These are phyloP conservation scores for Enteromius viviparus DNA, from an alignment of 2,797 vertebrate species.

Conservation along the genomic window DNA sequence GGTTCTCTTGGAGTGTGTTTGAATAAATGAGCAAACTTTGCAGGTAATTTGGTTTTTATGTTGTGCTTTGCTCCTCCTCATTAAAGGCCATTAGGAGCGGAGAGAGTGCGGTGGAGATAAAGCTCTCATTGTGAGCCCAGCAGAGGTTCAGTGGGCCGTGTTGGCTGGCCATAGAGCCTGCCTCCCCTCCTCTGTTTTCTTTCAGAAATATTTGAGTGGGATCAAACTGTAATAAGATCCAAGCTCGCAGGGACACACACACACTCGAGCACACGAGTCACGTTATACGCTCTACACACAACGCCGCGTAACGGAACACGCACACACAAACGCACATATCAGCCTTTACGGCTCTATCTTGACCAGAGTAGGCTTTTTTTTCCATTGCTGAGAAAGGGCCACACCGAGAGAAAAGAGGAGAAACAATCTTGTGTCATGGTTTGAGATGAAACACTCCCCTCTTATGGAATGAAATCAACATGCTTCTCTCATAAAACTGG, in stretches of 20 bases:
- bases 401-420: slow-evolving; percentile 74
- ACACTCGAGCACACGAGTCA: slow-evolving; percentile 45
- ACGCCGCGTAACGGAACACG: slow-evolving; percentile 15
- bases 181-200: slow-evolving; percentile 81
- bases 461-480: slow-evolving; percentile 67
- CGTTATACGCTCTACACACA: slow-evolving; percentile 65
- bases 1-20: slow-evolving; percentile 51
- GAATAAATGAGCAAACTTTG: slow-evolving; percentile 67
- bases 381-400: slow-evolving; percentile 73
- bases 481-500: slow-evolving; percentile 61
- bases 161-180: slow-evolving; percentile 70
- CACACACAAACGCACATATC: slow-evolving; percentile 49
- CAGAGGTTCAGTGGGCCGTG: slow-evolving; percentile 74
- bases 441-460: slow-evolving; percentile 78
- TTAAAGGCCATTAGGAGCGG: slow-evolving; percentile 72
- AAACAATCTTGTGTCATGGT: slow-evolving; percentile 71
- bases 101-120: slow-evolving; percentile 71
- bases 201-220: slow-evolving; percentile 86
- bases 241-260: slow-evolving; percentile 73
- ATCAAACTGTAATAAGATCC: slow-evolving; percentile 86
- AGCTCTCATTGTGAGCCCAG: slow-evolving; percentile 78
- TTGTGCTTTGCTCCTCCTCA: slow-evolving; percentile 73
- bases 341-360: slow-evolving; percentile 64
- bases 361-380: slow-evolving; percentile 64
- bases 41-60: slow-evolving; percentile 71